A percentile compares a stretch with the other conserved stretches of the same genome.
These are phyloP conservation scores for Steatornis caripensis DNA, from an alignment of 2,113 vertebrate genomes.

Conservation along the genomic window DNA sequence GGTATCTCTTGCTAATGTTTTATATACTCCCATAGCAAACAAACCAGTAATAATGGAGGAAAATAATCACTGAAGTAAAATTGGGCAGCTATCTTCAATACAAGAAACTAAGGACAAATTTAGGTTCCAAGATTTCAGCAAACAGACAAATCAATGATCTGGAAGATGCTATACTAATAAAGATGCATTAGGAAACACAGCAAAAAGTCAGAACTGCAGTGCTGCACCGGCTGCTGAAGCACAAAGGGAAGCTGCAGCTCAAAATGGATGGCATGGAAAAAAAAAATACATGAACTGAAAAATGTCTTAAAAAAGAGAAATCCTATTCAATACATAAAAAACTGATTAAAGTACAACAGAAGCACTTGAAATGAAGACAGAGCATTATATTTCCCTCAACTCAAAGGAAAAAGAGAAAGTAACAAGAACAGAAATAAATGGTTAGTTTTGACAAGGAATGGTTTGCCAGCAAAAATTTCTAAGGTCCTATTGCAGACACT, in stretches of 20 bases:
- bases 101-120: neutral
- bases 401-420: neutral
- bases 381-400: neutral
- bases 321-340: neutral
- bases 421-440: neutral
- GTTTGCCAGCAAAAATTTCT: neutral
- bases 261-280: constrained; percentile 43
- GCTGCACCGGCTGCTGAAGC: neutral
- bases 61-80: neutral
- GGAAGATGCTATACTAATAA: neutral
- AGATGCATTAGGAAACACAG: neutral
- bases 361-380: neutral
- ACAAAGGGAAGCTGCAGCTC: constrained; percentile 50
- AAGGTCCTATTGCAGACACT: neutral
- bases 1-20: neutral
- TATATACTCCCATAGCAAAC: neutral
- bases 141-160: neutral
- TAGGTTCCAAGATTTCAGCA: neutral
- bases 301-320: constrained; percentile 3
- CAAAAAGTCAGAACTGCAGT: constrained; percentile 16
- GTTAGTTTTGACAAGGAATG: neutral
- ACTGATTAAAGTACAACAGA: neutral
- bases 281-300: neutral
- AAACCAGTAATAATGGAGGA: neutral
- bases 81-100: neutral